These are phyloP conservation scores for Psettodes erumei DNA, from an alignment of 2,113 vertebrate species.

Conservation along the genomic window DNA sequence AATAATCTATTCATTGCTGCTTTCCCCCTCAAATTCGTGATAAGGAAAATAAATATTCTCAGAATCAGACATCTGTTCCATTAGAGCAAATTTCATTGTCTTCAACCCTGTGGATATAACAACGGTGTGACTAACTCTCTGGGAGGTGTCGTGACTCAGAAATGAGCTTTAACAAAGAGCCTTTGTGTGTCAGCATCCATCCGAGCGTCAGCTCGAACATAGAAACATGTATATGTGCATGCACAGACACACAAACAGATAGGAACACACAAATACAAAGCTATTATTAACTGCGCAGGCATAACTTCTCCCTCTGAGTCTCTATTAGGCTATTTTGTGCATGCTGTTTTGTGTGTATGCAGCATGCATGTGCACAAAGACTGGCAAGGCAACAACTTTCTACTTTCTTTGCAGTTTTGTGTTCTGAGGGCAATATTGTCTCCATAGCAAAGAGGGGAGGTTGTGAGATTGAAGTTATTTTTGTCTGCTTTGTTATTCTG, in stretches of 20 bases:
- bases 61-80: constrained; percentile 16
- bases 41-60: background rate
- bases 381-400: constrained; percentile 14
- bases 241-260: constrained; percentile 12
- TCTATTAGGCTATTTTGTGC: constrained; percentile 6
- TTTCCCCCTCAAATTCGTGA: background rate
- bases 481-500: constrained; percentile 1
- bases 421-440: constrained; percentile 22
- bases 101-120: background rate
- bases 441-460: constrained; percentile 40
- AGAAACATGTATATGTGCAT: background rate
- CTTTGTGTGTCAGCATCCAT: constrained; percentile 33
- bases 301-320: constrained; percentile 17
- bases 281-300: constrained; percentile 51
- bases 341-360: background rate
- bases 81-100: constrained; percentile 22
- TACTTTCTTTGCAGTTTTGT: constrained; percentile 2
- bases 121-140: constrained; percentile 16
- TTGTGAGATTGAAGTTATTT: constrained; percentile 23
- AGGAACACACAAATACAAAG: constrained; percentile 31
- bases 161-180: constrained; percentile 44
- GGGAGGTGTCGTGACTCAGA: constrained; percentile 23
- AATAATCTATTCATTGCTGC: background rate
- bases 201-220: background rate
- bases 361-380: background rate